Evolutionary conservation across 2,888 invertebrate species (phyloP), one percentile per base, ranked within the genome.

Genomic region (Oscheius myriophilus): DNA sequence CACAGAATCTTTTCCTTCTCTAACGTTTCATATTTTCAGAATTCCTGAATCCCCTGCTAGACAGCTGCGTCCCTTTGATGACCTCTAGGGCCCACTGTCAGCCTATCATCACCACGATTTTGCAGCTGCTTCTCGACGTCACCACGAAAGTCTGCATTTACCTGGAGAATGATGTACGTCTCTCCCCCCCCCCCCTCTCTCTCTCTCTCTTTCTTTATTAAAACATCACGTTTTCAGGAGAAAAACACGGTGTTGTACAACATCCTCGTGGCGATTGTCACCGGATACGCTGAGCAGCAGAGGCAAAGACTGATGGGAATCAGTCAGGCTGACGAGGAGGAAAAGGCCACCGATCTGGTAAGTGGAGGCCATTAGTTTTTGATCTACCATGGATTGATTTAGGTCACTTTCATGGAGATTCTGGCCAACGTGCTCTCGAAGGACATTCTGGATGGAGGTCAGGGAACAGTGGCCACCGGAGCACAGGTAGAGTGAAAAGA

Each of bases 371-470:
- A 1, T 2, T 42, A n/a, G 2, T 41, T 25, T 63, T 63, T 41
- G n/a, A n/a, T n/a, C n/a, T n/a, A n/a, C n/a, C n/a, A n/a, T n/a
- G n/a, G n/a, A n/a, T n/a, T 45, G 41, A n/a, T 57, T 16, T 18
- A 55, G 26, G 90, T 92, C 63, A 89, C 93, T 4, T 89, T 94
- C 12, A 91, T 94, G 90, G 92, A 94, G 82, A 88, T 94, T 70
- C 89, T 93, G 21, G 90, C 89, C 2, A 90, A 91, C 83, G 86
- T 91, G 39, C 87, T 91, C 69, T 89, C 89, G 41, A 90, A 90
- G 82, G 89, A 91, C 81, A 89, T 90, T 75, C 62, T 82, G n/a
- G 70, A 73, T 23, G n/a, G 71, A 12, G 71, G 63, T 3, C 69
- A 67, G n/a, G 72, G 71, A 16, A 67, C 54, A 33, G 72, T 73